Percentiles rank a stretch among this genome's conserved stretches.
Conservation (phyloP, 1,140 invertebrate genomes). For the Mamestra configurata region DNA sequence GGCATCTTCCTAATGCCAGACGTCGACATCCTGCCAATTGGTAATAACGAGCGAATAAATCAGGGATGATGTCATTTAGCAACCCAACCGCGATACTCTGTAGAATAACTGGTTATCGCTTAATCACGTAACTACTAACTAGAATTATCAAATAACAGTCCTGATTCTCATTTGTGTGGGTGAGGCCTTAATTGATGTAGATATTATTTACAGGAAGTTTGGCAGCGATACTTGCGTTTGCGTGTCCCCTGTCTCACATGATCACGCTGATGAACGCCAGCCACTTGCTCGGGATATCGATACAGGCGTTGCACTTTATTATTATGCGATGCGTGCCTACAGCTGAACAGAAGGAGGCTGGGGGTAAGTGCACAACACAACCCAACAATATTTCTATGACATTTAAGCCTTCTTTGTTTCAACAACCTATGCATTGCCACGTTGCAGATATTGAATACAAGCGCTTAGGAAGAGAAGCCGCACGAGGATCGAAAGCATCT, state of each 20-base stretch:
- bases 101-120: constrained; percentile 29
- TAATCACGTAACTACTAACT: constrained; percentile 48
- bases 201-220: constrained; percentile 88
- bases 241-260: constrained; percentile 89
- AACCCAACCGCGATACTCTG: constrained; percentile 25
- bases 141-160: constrained; percentile 40
- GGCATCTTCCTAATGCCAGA: background rate
- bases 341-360: constrained; percentile 80
- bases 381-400: no score
- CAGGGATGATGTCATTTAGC: constrained; percentile 43
- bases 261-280: constrained; percentile 86
- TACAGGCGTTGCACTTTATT: constrained; percentile 83
- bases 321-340: constrained; percentile 85
- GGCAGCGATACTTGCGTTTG: constrained; percentile 90
- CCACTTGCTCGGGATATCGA: constrained; percentile 82
- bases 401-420: background rate
- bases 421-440: background rate
- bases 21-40: constrained; percentile 29
- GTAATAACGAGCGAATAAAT: constrained; percentile 37
- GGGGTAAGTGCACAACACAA: constrained; percentile 64
- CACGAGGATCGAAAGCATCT: constrained; percentile 67
- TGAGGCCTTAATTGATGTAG: constrained; percentile 1
- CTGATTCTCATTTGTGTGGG: constrained; percentile 24
- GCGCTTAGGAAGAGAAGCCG: constrained; percentile 72
- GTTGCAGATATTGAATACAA: constrained; percentile 84